phyloP scores from a whole-genome alignment of 2,113 vertebrate species.

The Gila orcuttii region DNA sequence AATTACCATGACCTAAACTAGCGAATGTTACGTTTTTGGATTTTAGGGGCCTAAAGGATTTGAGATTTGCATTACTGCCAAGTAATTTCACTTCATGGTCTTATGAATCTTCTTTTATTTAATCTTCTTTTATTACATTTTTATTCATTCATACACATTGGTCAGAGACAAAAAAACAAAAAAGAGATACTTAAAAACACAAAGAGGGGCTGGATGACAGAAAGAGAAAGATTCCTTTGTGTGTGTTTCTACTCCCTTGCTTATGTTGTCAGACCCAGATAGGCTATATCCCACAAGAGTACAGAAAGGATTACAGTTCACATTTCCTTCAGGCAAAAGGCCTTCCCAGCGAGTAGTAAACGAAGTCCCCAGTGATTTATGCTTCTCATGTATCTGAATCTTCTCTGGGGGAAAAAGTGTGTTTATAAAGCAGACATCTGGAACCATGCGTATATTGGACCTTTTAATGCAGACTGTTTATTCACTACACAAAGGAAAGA shows the following conservation, averaged over 20 bases:
- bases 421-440: constrained; percentile 20
- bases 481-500: background rate
- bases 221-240: constrained; percentile 15
- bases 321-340: constrained; percentile 39
- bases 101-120: background rate
- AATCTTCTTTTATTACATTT: background rate
- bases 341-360: constrained; percentile 8
- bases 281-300: constrained; percentile 28
- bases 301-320: constrained; percentile 35
- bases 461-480: background rate
- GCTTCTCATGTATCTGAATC: background rate
- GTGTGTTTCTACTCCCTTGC: constrained; percentile 27
- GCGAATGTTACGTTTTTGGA: background rate
- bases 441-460: background rate
- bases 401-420: background rate
- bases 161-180: background rate
- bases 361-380: constrained; percentile 7
- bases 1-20: constrained; percentile 7
- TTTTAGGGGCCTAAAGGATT: background rate
- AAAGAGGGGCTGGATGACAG: background rate
- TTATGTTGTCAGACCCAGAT: constrained; percentile 51
- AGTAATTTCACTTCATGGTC: background rate
- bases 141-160: background rate
- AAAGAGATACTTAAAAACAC: background rate
- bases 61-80: background rate